Percentiles rank a stretch among this genome's conserved stretches.
Conservation (phyloP, 2,113 vertebrate species). For the Mus pahari region DNA sequence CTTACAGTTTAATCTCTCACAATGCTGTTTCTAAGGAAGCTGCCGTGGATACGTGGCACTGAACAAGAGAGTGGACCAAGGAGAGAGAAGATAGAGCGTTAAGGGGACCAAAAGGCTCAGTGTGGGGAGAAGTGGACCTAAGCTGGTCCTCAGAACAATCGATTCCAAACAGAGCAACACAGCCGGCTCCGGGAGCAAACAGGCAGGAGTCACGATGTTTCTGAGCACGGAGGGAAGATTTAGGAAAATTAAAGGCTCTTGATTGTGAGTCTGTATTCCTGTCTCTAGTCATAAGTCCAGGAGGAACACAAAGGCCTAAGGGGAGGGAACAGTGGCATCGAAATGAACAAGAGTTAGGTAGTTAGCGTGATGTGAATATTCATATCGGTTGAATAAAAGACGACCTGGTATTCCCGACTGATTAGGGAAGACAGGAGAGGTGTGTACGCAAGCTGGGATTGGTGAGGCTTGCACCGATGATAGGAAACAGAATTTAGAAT, state of each 20-base stretch:
- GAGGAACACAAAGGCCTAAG: constrained; percentile 7
- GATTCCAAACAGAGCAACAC: neutral
- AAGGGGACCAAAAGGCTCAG: neutral
- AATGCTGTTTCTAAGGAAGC: neutral
- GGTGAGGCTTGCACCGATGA: neutral
- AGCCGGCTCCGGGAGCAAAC: neutral
- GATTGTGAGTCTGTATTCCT: constrained; percentile 7
- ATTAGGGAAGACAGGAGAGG: neutral
- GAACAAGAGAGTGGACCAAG: constrained; percentile 46
- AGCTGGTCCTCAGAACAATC: neutral
- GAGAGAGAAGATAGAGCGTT: constrained; percentile 18
- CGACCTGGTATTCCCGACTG: neutral
- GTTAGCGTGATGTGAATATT: constrained; percentile 20
- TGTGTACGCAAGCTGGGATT: neutral
- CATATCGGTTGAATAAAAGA: neutral
- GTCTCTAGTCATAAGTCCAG: neutral
- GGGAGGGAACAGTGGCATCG: neutral
- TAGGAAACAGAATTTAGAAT: neutral
- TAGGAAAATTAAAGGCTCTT: neutral
- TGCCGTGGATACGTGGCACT: neutral
- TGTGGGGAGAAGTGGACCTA: neutral
- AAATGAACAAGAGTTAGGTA: neutral
- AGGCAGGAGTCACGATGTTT: neutral
- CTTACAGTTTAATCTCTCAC: constrained; percentile 33
- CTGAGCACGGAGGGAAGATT: neutral